Conservation (phyloP, 2,113 vertebrate species). For the Thalassarche chlororhynchos region DNA sequence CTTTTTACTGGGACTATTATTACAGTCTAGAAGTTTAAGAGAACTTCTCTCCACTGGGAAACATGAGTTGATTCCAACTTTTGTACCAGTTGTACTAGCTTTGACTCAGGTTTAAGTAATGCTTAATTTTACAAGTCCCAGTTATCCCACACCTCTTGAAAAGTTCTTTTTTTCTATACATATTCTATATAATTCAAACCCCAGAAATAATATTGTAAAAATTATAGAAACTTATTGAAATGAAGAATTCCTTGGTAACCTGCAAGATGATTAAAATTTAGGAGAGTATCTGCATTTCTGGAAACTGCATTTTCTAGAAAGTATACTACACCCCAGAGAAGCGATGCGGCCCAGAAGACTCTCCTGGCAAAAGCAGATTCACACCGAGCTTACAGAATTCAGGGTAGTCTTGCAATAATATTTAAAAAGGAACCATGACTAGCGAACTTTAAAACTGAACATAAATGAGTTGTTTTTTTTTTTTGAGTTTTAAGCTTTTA, state of each 20-base stretch:
- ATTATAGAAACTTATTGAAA: fast-evolving
- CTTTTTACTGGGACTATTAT: fast-evolving
- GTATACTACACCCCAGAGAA: fast-evolving
- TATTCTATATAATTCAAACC: not conserved
- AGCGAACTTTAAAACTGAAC: not conserved
- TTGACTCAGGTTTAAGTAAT: not conserved
- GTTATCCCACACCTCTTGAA: not conserved
- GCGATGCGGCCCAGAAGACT: not conserved
- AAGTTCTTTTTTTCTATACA: no score
- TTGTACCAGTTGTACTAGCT: not conserved
- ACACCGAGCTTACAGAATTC: not conserved
- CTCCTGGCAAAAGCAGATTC: slow-evolving; percentile 36
- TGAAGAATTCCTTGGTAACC: not conserved
- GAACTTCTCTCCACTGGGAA: not conserved
- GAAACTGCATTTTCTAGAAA: not conserved
- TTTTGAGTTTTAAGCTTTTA: not conserved
- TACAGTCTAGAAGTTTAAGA: fast-evolving
- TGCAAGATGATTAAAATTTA: not conserved
- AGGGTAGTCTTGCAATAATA: not conserved
- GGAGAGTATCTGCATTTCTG: not conserved
- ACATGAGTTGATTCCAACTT: fast-evolving
- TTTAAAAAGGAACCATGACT: fast-evolving
- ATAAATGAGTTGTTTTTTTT: fast-evolving
- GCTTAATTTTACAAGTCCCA: not conserved
- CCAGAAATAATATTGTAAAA: not conserved